These are phyloP conservation scores for Lepidonotus clava DNA, from an alignment of 2,888 invertebrate genomes.

Conservation along the genomic window DNA sequence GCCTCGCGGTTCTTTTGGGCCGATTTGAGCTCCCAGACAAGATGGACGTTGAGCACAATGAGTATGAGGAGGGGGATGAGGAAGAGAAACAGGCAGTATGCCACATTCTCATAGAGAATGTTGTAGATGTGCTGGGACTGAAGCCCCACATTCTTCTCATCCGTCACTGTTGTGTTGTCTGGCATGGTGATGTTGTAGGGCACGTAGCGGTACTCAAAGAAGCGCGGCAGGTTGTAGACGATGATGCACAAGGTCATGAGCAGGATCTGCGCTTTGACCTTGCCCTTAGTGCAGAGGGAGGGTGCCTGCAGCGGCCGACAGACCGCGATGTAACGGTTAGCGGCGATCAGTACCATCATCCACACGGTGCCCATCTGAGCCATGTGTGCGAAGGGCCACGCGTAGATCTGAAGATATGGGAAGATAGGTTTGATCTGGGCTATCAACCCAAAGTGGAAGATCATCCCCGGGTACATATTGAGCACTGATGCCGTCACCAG, in stretches of 20 bases:
- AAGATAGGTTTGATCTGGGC: slow-evolving; percentile 62
- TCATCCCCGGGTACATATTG: slow-evolving; percentile 66
- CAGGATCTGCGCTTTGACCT: slow-evolving; percentile 63
- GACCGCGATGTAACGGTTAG: slow-evolving; percentile 67
- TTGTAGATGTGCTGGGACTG: slow-evolving; percentile 61
- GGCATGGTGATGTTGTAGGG: background rate
- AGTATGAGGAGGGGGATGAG: slow-evolving; percentile 65
- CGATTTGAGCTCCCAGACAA: slow-evolving; percentile 64
- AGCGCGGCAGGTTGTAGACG: slow-evolving; percentile 66
- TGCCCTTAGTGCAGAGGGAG: slow-evolving; percentile 63
- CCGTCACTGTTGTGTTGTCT: slow-evolving; percentile 52
- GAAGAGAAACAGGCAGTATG: slow-evolving; percentile 65
- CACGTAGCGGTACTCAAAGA: slow-evolving; percentile 64
- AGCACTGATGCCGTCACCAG: slow-evolving; percentile 61
- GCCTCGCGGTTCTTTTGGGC: slow-evolving; percentile 61
- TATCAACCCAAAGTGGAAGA: slow-evolving; percentile 59
- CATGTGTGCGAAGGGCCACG: slow-evolving; percentile 65
- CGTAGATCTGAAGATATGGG: slow-evolving; percentile 62
- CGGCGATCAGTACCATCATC: slow-evolving; percentile 67
- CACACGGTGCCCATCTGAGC: slow-evolving; percentile 66
- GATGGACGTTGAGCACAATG: slow-evolving; percentile 63
- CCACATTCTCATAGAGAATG: slow-evolving; percentile 66
- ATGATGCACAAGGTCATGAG: slow-evolving; percentile 58
- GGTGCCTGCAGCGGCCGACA: slow-evolving; percentile 65
- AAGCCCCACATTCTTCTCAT: slow-evolving; percentile 61